Percentiles rank a stretch among this genome's conserved stretches.
phyloP scores from a whole-genome alignment of 2,888 invertebrate genomes.

The Eupithecia tripunctaria region DNA sequence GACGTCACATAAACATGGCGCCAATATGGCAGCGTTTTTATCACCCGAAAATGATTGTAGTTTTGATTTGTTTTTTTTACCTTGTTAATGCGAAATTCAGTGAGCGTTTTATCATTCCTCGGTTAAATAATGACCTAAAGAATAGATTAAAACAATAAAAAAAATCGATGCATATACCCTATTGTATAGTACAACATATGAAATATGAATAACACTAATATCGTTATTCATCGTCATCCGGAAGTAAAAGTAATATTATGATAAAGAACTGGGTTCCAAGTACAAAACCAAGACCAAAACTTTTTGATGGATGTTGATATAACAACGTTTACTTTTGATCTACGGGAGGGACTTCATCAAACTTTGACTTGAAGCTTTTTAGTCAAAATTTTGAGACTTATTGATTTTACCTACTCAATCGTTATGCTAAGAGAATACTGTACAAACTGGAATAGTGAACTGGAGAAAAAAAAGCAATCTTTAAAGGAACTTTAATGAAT shows the following conservation, averaged over 20 bases:
- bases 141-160: too few relatives aligned
- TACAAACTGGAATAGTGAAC: background rate
- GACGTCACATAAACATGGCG: too few relatives aligned
- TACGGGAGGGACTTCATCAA: conserved; percentile 3
- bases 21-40: too few relatives aligned
- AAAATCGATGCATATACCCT: too few relatives aligned
- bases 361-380: conserved; percentile 13
- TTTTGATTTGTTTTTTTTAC: too few relatives aligned
- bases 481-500: background rate
- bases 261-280: conserved; percentile 3
- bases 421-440: background rate
- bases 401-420: background rate
- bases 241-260: background rate
- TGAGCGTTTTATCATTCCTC: too few relatives aligned
- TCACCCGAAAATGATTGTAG: too few relatives aligned
- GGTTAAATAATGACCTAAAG: too few relatives aligned
- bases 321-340: conserved; percentile 25
- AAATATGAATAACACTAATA: background rate
- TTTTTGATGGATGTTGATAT: conserved; percentile 28
- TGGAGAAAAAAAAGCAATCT: too few relatives aligned
- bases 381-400: background rate
- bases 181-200: background rate
- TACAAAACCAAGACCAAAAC: conserved; percentile 4
- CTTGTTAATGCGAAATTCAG: too few relatives aligned
- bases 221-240: background rate